Evolutionary conservation across 2,888 invertebrate species (phyloP).

Genomic region (Cheilosia grossa): DNA sequence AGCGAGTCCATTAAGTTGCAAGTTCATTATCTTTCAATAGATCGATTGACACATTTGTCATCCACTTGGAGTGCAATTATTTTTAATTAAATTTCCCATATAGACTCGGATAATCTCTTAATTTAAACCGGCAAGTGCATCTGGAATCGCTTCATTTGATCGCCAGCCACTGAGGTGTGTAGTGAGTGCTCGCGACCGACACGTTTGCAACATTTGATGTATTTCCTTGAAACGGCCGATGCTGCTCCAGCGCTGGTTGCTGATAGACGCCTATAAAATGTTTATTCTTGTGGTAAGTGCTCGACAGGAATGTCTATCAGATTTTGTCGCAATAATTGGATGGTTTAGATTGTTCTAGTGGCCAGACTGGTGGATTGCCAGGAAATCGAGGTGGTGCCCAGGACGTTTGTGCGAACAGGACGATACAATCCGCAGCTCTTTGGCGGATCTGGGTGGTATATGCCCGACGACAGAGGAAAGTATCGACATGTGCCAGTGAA

Average conservation of each 20-base stretch:
- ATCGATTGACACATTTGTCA: conserved; percentile 55
- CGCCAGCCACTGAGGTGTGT: conserved; percentile 46
- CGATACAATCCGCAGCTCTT: conserved; percentile 78
- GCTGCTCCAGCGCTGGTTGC: conserved; percentile 52
- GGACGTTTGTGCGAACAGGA: conserved; percentile 66
- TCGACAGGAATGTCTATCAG: background rate
- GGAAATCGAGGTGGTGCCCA: conserved; percentile 3
- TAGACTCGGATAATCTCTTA: conserved; percentile 36
- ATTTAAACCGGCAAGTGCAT: conserved; percentile 61
- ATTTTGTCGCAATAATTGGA: background rate
- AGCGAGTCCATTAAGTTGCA: conserved; percentile 48
- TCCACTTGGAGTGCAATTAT: conserved; percentile 23
- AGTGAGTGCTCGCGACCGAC: conserved; percentile 29
- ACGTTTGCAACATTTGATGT: conserved; percentile 36
- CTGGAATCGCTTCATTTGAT: conserved; percentile 64
- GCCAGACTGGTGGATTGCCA: conserved; percentile 5
- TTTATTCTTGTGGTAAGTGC: conserved; percentile 38
- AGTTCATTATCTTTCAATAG: conserved; percentile 48
- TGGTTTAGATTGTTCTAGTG: conserved; percentile 36
- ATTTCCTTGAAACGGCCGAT: conserved; percentile 9
- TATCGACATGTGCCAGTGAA: conserved; percentile 84
- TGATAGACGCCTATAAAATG: conserved; percentile 33
- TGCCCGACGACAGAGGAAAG: conserved; percentile 84
- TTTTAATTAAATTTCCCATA: conserved; percentile 31
- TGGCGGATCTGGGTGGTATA: conserved; percentile 84